Conservation (phyloP, 2,113 vertebrate species). For the Zosterops hypoxanthus region DNA sequence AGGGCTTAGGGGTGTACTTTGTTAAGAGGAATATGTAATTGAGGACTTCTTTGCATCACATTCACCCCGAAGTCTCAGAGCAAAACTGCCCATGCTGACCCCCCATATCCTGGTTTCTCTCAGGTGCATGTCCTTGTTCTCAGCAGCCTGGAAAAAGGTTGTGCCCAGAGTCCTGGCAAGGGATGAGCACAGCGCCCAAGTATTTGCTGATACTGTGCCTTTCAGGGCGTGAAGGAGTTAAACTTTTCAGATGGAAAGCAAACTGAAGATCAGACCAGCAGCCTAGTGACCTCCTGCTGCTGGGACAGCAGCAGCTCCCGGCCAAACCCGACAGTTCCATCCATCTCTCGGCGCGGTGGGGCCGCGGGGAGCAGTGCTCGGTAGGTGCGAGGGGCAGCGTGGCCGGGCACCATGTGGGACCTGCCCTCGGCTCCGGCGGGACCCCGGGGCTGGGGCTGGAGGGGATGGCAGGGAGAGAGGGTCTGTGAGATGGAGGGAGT, state of each 20-base stretch:
- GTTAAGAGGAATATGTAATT: background rate
- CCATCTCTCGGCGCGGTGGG: background rate
- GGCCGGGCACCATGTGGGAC: background rate
- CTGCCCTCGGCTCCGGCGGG: background rate
- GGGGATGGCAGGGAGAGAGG: background rate
- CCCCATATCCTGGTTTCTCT: background rate
- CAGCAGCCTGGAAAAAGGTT: background rate
- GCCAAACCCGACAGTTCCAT: background rate
- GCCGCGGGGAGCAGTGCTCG: background rate
- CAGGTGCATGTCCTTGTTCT: rapidly evolving
- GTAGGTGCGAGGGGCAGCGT: background rate
- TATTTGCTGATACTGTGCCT: background rate
- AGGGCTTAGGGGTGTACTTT: background rate
- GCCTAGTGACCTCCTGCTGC: slow-evolving; percentile 42
- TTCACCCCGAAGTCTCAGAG: background rate
- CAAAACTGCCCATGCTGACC: rapidly evolving
- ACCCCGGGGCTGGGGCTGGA: background rate
- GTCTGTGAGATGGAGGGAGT: background rate
- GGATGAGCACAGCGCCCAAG: rapidly evolving
- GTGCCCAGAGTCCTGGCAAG: background rate
- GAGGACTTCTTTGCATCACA: background rate
- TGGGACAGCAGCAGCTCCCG: slow-evolving; percentile 25
- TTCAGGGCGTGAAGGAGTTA: slow-evolving; percentile 52
- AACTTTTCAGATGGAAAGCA: slow-evolving; percentile 20
- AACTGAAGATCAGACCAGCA: slow-evolving; percentile 34